These are phyloP conservation scores for Mimas tiliae DNA, from an alignment of 2,888 invertebrate species.

Conservation along the genomic window DNA sequence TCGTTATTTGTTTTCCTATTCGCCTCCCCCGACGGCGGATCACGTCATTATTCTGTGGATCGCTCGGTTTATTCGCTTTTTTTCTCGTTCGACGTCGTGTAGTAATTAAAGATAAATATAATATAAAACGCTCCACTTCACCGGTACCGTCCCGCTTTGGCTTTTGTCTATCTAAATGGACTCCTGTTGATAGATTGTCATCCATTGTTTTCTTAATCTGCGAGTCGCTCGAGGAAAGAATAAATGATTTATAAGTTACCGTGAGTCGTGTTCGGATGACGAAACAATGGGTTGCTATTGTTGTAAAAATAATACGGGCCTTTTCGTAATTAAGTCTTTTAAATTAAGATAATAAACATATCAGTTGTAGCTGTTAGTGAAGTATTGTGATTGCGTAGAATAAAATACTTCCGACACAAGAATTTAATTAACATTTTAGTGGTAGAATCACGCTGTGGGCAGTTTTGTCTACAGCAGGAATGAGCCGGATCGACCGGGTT, in stretches of 20 bases:
- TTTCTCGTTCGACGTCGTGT: conserved; percentile 61
- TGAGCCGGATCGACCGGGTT: too few relatives aligned
- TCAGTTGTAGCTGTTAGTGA: neutral
- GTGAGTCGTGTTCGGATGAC: conserved; percentile 37
- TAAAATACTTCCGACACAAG: neutral
- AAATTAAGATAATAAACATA: conserved; percentile 22
- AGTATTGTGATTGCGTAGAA: too few relatives aligned
- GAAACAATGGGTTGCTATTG: conserved; percentile 37
- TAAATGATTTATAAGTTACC: conserved; percentile 78
- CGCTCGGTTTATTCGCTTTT: conserved; percentile 55
- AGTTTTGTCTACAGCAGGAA: too few relatives aligned
- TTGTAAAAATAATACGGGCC: conserved; percentile 33
- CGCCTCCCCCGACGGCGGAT: conserved; percentile 66
- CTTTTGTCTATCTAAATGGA: conserved; percentile 78
- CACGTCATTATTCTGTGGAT: conserved; percentile 75
- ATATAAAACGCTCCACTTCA: conserved; percentile 80
- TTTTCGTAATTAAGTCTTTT: conserved; percentile 9
- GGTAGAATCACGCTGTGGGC: too few relatives aligned
- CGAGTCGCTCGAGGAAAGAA: conserved; percentile 63
- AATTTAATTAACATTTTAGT: too few relatives aligned
- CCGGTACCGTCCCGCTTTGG: conserved; percentile 59
- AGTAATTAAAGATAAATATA: conserved; percentile 84
- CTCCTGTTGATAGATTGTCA: conserved; percentile 77
- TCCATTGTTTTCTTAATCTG: conserved; percentile 80
- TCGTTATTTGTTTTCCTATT: conserved; percentile 79